Conservation (phyloP, 23 tunicate species). For the Pegea sp. region DNA sequence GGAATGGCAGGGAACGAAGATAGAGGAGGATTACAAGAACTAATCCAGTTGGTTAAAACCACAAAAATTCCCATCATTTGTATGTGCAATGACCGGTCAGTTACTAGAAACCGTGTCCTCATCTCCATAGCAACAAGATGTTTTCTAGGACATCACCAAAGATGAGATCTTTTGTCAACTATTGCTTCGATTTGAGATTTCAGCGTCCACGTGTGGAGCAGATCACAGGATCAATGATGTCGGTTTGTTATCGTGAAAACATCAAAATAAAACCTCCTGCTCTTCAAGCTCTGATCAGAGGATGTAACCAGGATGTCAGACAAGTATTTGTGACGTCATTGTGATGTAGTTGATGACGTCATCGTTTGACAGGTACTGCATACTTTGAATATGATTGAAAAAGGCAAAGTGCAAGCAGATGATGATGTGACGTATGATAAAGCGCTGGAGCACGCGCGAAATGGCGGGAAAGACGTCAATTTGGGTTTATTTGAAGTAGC, state of each 20-base stretch:
- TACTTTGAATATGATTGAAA: conserved; percentile 56
- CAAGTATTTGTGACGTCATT: conserved; percentile 11
- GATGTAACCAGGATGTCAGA: conserved; percentile 87
- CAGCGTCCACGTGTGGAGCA: conserved; percentile 80
- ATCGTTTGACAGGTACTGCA: conserved; percentile 32
- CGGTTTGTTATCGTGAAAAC: conserved; percentile 66
- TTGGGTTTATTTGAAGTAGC: conserved; percentile 79
- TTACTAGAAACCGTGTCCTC: not conserved
- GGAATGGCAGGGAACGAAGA: conserved; percentile 99
- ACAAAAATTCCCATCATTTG: conserved; percentile 96
- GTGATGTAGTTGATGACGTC: not conserved
- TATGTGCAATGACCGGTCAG: conserved; percentile 93
- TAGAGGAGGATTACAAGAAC: conserved; percentile 89
- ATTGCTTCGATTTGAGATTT: conserved; percentile 87
- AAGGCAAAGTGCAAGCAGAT: no score
- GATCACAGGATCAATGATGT: conserved; percentile 85
- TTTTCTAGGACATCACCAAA: conserved; percentile 68
- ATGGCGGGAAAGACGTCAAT: conserved; percentile 47
- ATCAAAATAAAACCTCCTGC: conserved; percentile 73
- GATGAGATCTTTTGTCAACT: conserved; percentile 68
- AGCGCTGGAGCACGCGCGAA: conserved; percentile 35
- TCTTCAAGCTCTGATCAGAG: conserved; percentile 59
- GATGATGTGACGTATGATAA: conserved; percentile 45
- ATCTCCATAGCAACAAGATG: no score
- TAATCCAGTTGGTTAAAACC: conserved; percentile 62